Evolutionary conservation across 1,140 invertebrate genomes (phyloP).

Genomic region (Drosophila littoralis): DNA sequence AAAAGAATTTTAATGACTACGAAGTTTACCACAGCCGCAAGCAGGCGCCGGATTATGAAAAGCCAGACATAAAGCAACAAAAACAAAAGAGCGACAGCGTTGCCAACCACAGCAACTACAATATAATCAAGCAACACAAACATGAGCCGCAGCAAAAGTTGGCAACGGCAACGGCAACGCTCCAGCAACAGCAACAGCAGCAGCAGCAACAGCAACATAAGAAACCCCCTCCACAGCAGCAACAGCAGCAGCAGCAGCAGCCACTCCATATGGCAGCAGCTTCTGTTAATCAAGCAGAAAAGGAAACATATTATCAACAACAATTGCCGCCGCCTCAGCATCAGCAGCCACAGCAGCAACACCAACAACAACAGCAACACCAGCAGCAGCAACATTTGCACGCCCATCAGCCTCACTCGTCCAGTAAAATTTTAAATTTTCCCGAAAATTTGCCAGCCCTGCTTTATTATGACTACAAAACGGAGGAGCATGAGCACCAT

Average conservation of each 20-base stretch:
- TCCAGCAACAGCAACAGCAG: conserved; percentile 29
- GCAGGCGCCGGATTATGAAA: conserved; percentile 62
- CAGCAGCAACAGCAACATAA: conserved; percentile 17
- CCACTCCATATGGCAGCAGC: conserved; percentile 23
- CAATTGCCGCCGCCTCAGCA: conserved; percentile 44
- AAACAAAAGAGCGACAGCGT: conserved; percentile 36
- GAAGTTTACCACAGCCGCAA: conserved; percentile 75
- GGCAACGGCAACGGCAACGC: conserved; percentile 38
- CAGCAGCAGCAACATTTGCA: conserved; percentile 44
- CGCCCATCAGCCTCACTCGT: conserved; percentile 48
- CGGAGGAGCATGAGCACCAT: conserved; percentile 81
- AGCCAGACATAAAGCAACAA: conserved; percentile 61
- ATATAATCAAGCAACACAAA: conserved; percentile 75
- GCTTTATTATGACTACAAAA: conserved; percentile 82
- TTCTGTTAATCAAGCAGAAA: conserved; percentile 71
- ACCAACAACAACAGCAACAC: conserved; percentile 25
- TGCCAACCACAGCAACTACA: conserved; percentile 57
- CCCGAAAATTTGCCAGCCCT: conserved; percentile 80
- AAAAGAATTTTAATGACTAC: conserved; percentile 79
- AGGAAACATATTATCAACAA: conserved; percentile 70
- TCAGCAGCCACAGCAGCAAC: conserved; percentile 31
- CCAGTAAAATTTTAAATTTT: conserved; percentile 80
- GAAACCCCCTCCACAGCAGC: background rate
- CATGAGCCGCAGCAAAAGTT: conserved; percentile 51
- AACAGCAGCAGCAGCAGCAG: conserved; percentile 40